These are phyloP conservation scores for Elgaria multicarinata DNA, from an alignment of 2,113 vertebrate species.

Conservation along the genomic window DNA sequence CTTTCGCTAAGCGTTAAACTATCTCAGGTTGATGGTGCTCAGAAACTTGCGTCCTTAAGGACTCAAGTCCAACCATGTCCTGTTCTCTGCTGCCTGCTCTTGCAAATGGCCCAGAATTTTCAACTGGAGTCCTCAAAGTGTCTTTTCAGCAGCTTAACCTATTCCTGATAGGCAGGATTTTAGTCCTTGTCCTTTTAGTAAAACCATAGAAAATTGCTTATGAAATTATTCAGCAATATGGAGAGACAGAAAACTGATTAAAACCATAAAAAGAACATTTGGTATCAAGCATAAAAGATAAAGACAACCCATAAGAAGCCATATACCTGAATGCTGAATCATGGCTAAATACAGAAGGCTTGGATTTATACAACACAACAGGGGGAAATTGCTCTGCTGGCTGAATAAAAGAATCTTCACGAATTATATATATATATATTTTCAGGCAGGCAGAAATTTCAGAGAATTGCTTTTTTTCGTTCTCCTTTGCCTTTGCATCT, in stretches of 20 bases:
- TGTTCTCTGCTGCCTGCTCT: not conserved
- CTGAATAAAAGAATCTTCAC: not conserved
- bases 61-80: too few species aligned
- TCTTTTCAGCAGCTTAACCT: not conserved
- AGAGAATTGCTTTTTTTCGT: not conserved
- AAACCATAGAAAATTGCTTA: not conserved
- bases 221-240: not conserved
- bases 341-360: not conserved
- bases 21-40: not conserved
- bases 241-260: not conserved
- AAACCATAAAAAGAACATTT: not conserved
- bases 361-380: not conserved
- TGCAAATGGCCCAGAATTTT: not conserved
- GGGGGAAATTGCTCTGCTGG: not conserved
- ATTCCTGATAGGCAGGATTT: not conserved
- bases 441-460: not conserved
- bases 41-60: too few species aligned
- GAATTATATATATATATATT: conserved; percentile 6
- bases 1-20: not conserved
- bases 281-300: not conserved
- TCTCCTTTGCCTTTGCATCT: conserved; percentile 3
- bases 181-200: not conserved
- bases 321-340: not conserved
- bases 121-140: not conserved
- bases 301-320: not conserved